Evolutionary conservation across 2,113 vertebrate species (phyloP).

Genomic region (Rhinolophus ferrumequinum): DNA sequence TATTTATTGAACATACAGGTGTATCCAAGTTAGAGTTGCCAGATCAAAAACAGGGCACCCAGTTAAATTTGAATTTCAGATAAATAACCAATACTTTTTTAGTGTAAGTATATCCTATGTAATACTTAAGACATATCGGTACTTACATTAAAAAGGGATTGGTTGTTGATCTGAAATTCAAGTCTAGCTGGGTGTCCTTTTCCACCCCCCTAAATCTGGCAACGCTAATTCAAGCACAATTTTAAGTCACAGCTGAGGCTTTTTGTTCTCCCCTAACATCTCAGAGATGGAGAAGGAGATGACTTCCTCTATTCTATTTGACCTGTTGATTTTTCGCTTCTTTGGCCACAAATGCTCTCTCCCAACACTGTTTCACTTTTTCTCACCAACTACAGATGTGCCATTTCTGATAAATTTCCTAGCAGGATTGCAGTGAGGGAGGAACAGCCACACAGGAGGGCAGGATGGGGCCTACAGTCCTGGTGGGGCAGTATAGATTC

Average conservation of each 20-base stretch:
- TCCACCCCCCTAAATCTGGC: neutral
- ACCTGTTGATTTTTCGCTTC: neutral
- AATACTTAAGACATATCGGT: neutral
- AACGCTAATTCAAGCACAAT: neutral
- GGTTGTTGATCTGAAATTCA: conserved; percentile 30
- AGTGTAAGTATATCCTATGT: neutral
- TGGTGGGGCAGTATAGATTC: neutral
- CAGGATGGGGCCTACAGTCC: neutral
- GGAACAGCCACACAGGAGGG: neutral
- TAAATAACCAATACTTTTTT: neutral
- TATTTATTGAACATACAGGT: neutral
- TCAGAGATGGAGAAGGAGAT: conserved; percentile 20
- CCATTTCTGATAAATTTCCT: neutral
- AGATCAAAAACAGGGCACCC: neutral
- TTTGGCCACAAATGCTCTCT: neutral
- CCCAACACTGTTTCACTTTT: neutral
- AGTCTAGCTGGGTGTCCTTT: neutral
- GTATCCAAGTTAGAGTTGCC: neutral
- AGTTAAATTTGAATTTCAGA: conserved; percentile 49
- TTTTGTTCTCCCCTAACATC: neutral
- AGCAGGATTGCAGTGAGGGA: neutral
- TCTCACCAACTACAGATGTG: neutral
- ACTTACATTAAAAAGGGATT: neutral
- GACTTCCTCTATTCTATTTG: neutral
- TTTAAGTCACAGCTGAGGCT: neutral